phyloP scores from a whole-genome alignment of 1,140 invertebrate species.

The Planococcus citri region DNA sequence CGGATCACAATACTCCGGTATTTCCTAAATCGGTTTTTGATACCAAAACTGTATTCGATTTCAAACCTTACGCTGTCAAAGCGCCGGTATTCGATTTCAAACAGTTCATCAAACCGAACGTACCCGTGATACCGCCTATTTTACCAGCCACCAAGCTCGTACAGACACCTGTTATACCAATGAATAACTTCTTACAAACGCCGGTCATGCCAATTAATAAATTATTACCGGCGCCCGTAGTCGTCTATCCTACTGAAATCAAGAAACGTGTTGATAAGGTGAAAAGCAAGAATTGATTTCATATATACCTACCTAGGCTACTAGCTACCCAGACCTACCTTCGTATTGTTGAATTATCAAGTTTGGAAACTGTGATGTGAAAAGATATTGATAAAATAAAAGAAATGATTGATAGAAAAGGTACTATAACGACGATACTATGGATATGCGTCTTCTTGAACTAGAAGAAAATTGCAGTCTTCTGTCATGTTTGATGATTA shows the following conservation, averaged over 20 bases:
- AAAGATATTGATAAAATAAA: no score
- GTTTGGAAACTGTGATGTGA: no score
- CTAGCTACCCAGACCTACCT: no score
- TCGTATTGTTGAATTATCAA: no score
- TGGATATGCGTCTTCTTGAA: no score
- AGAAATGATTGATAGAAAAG: no score
- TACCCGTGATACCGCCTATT: background rate
- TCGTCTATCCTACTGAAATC: background rate
- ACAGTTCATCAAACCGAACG: background rate
- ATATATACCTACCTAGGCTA: no score
- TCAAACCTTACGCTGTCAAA: background rate
- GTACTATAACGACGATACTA: no score
- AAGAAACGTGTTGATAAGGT: constrained; percentile 1
- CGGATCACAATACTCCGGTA: background rate
- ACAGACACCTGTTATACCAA: background rate
- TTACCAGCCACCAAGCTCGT: background rate
- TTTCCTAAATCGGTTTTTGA: no score
- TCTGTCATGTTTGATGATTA: no score
- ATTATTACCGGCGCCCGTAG: background rate
- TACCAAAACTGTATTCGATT: background rate
- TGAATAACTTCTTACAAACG: background rate
- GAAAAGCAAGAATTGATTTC: background rate
- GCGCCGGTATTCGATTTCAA: background rate
- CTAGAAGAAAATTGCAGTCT: no score
- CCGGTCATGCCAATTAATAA: background rate